phyloP scores from a whole-genome alignment of 2,797 vertebrate species.

The Typhlichthys subterraneus region DNA sequence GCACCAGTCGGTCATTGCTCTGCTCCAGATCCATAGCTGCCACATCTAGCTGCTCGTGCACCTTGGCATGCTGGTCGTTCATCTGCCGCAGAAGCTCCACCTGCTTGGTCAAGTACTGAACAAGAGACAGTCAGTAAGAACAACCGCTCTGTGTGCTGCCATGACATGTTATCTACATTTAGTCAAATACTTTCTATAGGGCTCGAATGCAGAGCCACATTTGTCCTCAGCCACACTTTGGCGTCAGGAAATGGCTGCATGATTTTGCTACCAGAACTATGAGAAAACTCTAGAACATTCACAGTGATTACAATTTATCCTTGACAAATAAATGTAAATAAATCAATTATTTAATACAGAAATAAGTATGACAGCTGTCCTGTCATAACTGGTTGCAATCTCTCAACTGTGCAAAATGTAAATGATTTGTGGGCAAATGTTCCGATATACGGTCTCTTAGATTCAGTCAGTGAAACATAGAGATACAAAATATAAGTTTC shows the following conservation, averaged over 20 bases:
- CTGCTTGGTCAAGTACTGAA: conserved; percentile 85
- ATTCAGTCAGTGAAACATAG: too few species aligned
- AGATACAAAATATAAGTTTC: too few species aligned
- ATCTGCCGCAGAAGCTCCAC: conserved; percentile 92
- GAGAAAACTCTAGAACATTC: background rate
- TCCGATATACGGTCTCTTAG: too few species aligned
- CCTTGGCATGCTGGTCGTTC: conserved; percentile 95
- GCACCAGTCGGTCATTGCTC: conserved; percentile 86
- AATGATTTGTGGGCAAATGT: background rate
- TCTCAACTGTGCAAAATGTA: background rate
- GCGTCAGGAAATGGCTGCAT: too few species aligned
- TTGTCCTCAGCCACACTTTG: too few species aligned
- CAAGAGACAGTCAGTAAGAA: conserved; percentile 12
- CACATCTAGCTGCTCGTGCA: conserved; percentile 93
- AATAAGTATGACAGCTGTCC: background rate
- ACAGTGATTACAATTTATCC: background rate
- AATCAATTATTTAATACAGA: too few species aligned
- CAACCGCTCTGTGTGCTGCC: too few species aligned
- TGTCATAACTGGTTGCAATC: background rate
- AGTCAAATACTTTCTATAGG: too few species aligned
- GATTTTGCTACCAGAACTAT: background rate
- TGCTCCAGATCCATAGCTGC: conserved; percentile 90
- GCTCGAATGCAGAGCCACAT: too few species aligned
- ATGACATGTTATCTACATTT: too few species aligned
- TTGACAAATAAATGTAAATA: too few species aligned